Percentiles rank a stretch among this genome's conserved stretches.
phyloP scores from a whole-genome alignment of 1,140 invertebrate species.

The Bombus pyrosoma region DNA sequence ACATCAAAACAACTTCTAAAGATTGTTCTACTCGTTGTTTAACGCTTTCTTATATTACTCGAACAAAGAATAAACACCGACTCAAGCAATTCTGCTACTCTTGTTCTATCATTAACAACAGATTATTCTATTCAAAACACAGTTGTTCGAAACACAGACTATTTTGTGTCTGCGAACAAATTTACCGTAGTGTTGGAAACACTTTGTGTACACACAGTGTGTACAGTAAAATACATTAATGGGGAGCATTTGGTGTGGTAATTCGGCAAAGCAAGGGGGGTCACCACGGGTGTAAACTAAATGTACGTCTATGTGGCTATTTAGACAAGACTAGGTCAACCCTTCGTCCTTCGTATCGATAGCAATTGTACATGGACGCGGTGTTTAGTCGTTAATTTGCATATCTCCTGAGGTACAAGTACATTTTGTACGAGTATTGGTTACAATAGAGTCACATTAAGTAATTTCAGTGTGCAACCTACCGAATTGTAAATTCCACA shows the following conservation, averaged over 20 bases:
- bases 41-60: not conserved
- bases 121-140: not conserved
- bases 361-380: conserved; percentile 49
- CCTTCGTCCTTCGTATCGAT: conserved; percentile 54
- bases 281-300: conserved; percentile 29
- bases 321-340: conserved; percentile 46
- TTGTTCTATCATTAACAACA: not conserved
- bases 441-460: conserved; percentile 49
- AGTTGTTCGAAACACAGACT: too few relatives aligned
- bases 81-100: not conserved
- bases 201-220: not conserved
- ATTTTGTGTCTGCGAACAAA: not conserved
- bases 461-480: conserved; percentile 4
- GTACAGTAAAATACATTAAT: not conserved
- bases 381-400: conserved; percentile 68
- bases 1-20: too few relatives aligned
- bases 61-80: not conserved
- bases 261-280: not conserved
- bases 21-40: not conserved
- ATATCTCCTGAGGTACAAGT: conserved; percentile 56
- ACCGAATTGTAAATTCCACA: not conserved
- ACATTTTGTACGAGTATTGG: conserved; percentile 52
- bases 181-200: not conserved
- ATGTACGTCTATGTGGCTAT: conserved; percentile 33
- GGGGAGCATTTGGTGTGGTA: not conserved